Conservation (phyloP, 2,113 vertebrate species). For the Mesocricetus auratus region DNA sequence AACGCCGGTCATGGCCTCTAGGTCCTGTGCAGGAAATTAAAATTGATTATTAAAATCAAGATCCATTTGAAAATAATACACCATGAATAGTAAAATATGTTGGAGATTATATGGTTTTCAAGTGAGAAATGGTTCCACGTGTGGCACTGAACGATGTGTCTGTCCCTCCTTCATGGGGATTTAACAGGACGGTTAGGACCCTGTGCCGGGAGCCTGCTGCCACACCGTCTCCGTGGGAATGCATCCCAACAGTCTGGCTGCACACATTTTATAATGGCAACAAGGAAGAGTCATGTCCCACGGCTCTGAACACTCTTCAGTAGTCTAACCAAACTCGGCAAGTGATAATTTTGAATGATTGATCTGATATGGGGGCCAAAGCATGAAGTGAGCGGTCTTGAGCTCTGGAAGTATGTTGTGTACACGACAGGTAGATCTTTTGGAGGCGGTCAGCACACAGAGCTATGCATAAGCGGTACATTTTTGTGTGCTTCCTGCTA, state of each 20-base stretch:
- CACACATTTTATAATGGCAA: not conserved
- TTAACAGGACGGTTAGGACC: not conserved
- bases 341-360: not conserved
- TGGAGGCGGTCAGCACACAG: not conserved
- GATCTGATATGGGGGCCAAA: not conserved
- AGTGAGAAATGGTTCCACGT: not conserved
- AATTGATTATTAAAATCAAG: slow-evolving; percentile 12
- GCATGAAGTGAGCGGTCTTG: accelerated
- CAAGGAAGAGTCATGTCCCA: not conserved
- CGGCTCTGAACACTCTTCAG: not conserved
- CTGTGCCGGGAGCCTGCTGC: accelerated
- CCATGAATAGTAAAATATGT: not conserved
- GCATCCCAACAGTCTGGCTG: not conserved
- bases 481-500: not conserved
- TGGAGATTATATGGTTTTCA: slow-evolving; percentile 1
- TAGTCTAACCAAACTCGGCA: not conserved
- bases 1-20: not conserved
- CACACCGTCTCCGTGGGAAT: not conserved
- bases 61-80: not conserved
- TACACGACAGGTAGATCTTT: accelerated
- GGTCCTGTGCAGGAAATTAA: not conserved
- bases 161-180: not conserved
- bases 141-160: not conserved
- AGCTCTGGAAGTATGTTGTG: accelerated
- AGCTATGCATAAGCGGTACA: no score